A percentile compares a stretch with the other conserved stretches of the same genome.
These are phyloP conservation scores for Tetramorium alpestre DNA, from an alignment of 1,140 invertebrate genomes.

Conservation along the genomic window DNA sequence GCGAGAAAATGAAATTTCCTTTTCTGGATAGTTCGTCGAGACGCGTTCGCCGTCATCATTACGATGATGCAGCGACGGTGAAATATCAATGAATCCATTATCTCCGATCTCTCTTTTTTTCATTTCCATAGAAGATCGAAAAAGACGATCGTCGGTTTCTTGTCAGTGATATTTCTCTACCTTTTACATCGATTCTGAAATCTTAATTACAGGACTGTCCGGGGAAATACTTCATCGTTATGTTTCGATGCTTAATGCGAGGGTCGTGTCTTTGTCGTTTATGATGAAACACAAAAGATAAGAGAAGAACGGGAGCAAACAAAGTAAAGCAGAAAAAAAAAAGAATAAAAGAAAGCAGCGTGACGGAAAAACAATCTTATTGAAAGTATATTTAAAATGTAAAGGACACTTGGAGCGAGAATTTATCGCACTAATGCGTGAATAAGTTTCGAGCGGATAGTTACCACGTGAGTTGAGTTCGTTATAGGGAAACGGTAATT, in stretches of 20 bases:
- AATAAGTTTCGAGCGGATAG: constrained; percentile 57
- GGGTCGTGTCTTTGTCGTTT: not conserved
- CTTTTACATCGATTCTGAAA: not conserved
- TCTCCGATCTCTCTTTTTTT: constrained; percentile 33
- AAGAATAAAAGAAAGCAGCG: not conserved
- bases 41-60: constrained; percentile 47
- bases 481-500: constrained; percentile 67
- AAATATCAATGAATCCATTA: constrained; percentile 71
- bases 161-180: not conserved
- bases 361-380: constrained; percentile 1
- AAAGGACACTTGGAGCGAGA: constrained; percentile 34
- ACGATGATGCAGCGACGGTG: constrained; percentile 58
- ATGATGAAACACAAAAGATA: not conserved
- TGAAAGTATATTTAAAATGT: constrained; percentile 18
- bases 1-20: constrained; percentile 73
- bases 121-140: constrained; percentile 12
- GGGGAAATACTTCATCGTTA: not conserved
- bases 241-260: constrained; percentile 4
- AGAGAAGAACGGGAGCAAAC: not conserved
- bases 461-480: constrained; percentile 64
- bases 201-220: constrained; percentile 42
- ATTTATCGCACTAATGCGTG: constrained; percentile 65
- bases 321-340: not conserved
- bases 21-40: constrained; percentile 70
- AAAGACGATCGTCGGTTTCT: constrained; percentile 17